A percentile compares a stretch with the other conserved stretches of the same genome.
phyloP scores from a whole-genome alignment of 2,797 vertebrate species.

The Apogon hyalosoma region DNA sequence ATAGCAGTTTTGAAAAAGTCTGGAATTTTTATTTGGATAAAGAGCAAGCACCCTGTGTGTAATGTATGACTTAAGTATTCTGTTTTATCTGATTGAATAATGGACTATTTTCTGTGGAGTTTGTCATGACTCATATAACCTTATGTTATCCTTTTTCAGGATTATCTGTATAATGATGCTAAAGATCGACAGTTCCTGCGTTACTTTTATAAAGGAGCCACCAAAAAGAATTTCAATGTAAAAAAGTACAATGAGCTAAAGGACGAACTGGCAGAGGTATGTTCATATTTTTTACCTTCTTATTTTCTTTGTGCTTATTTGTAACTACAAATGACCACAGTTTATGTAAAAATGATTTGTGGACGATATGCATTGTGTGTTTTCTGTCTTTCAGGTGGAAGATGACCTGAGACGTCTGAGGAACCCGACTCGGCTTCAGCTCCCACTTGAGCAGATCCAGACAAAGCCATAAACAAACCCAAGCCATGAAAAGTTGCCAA shows the following conservation, averaged over 20 bases:
- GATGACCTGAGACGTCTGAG: conserved; percentile 87
- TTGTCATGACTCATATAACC: neutral
- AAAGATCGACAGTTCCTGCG: conserved; percentile 91
- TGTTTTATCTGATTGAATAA: too few relatives aligned
- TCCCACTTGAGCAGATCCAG: conserved; percentile 86
- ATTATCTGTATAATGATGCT: conserved; percentile 88
- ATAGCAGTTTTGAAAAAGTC: too few relatives aligned
- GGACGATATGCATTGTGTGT: neutral
- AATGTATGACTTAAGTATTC: too few relatives aligned
- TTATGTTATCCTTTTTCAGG: conserved; percentile 74
- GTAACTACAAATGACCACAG: neutral
- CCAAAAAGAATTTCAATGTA: conserved; percentile 87
- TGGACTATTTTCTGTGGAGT: too few relatives aligned
- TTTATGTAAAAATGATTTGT: neutral
- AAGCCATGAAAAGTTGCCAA: conserved; percentile 25
- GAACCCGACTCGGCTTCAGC: conserved; percentile 82
- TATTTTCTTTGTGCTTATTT: neutral
- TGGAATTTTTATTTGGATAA: too few relatives aligned
- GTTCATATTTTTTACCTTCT: conserved; percentile 11
- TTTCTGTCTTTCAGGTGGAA: conserved; percentile 82
- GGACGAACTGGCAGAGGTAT: conserved; percentile 90
- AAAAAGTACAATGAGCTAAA: conserved; percentile 90
- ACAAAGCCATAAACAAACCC: conserved; percentile 77
- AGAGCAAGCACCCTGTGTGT: too few relatives aligned
- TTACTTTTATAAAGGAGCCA: conserved; percentile 89